phyloP scores from a whole-genome alignment of 2,888 invertebrate genomes.

The Drosophila prolongata region DNA sequence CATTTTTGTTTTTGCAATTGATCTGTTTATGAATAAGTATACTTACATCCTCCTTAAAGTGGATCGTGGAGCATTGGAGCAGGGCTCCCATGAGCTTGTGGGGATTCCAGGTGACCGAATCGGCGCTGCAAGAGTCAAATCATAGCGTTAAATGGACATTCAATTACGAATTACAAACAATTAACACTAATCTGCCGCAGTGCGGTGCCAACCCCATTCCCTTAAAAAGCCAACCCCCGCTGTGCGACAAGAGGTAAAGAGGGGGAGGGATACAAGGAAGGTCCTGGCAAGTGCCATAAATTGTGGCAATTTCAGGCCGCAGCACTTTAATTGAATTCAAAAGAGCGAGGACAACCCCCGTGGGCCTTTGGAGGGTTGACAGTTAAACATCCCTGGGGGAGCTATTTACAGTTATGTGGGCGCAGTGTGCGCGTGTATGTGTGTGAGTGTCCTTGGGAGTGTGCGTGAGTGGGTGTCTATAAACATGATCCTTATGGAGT shows the following conservation, averaged over 20 bases:
- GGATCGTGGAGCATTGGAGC: conserved; percentile 98
- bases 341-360: conserved; percentile 54
- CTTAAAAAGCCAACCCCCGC: conserved; percentile 10
- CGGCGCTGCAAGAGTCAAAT: conserved; percentile 88
- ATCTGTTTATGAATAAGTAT: not conserved
- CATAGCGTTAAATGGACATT: conserved; percentile 70
- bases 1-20: too few species aligned
- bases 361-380: conserved; percentile 53
- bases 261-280: conserved; percentile 6
- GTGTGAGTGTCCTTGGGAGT: not conserved
- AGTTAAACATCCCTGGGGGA: conserved; percentile 84
- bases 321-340: conserved; percentile 82
- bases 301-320: conserved; percentile 80
- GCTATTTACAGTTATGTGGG: conserved; percentile 82
- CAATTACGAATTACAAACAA: conserved; percentile 83
- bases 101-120: conserved; percentile 99
- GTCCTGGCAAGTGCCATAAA: conserved; percentile 75
- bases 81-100: conserved; percentile 99
- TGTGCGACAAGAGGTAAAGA: conserved; percentile 36
- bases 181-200: conserved; percentile 80
- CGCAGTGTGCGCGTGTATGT: conserved; percentile 12
- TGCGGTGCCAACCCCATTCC: conserved; percentile 28
- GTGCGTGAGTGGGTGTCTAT: conserved; percentile 61
- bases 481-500: conserved; percentile 75
- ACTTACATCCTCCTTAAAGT: conserved; percentile 98